Conservation (phyloP, 2,113 vertebrate genomes). For the Sula dactylatra region DNA sequence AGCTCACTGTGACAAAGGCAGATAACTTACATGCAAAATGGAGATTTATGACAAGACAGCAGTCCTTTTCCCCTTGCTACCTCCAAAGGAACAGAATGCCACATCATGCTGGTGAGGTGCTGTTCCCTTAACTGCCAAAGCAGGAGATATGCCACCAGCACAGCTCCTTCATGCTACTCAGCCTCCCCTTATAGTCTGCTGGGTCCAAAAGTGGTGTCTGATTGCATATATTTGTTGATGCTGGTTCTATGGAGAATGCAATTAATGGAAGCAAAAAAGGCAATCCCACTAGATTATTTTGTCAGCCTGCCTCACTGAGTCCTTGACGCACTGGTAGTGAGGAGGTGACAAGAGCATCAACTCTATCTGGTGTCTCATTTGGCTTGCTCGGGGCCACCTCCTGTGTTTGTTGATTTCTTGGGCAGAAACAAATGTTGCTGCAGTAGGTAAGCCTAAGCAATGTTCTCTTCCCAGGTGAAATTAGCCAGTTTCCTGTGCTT, state of each 20-base stretch:
- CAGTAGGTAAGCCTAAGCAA: neutral
- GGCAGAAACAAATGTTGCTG: neutral
- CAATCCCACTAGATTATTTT: fast-evolving
- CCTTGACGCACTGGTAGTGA: neutral
- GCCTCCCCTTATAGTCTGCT: neutral
- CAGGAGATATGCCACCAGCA: neutral
- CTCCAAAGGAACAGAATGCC: neutral
- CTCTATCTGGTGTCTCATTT: neutral
- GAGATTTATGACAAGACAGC: neutral
- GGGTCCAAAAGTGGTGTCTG: neutral
- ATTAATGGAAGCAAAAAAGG: neutral
- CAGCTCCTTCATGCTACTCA: neutral
- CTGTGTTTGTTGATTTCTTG: neutral
- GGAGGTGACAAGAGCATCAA: neutral
- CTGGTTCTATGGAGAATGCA: neutral
- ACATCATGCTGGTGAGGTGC: neutral
- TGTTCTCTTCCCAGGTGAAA: neutral
- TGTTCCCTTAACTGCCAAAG: neutral
- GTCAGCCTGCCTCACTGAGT: neutral
- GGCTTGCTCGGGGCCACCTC: neutral
- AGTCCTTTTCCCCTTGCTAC: neutral
- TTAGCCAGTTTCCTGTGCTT: neutral
- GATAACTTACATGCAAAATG: neutral
- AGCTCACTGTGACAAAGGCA: neutral
- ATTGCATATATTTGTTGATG: neutral